phyloP scores from a whole-genome alignment of 2,113 vertebrate species.

The Colaptes auratus region DNA sequence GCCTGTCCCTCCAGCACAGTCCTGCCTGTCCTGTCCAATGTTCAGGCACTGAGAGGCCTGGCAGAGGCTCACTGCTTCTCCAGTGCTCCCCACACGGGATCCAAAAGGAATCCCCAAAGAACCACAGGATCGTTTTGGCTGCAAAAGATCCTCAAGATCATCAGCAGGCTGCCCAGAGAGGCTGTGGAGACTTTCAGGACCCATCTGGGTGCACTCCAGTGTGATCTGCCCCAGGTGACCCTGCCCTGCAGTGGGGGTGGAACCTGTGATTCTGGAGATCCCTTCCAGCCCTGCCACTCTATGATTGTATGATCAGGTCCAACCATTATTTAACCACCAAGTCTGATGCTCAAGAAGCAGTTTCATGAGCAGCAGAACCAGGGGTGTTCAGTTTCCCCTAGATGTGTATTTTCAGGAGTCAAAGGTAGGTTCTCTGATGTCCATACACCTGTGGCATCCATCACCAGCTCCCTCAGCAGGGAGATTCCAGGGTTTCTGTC shows the following conservation, averaged over 20 bases:
- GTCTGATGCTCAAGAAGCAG: not conserved
- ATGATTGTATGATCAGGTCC: no score
- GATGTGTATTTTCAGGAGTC: not conserved
- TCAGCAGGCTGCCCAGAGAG: no score
- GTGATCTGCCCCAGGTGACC: no score
- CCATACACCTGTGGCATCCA: fast-evolving
- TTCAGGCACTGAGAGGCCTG: fast-evolving
- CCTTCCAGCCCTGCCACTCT: no score
- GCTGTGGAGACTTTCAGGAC: no score
- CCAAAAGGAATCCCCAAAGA: not conserved
- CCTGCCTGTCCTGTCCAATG: not conserved
- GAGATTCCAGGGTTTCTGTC: not conserved
- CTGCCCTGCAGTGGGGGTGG: no score
- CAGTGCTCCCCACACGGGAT: fast-evolving
- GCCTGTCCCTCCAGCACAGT: fast-evolving
- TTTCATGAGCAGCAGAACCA: not conserved
- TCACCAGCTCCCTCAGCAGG: not conserved
- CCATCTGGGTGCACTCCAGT: no score
- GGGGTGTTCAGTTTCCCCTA: fast-evolving
- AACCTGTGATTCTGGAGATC: no score
- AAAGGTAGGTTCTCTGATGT: not conserved
- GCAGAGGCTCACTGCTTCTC: not conserved
- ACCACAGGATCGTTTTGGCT: no score
- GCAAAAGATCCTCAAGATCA: no score
- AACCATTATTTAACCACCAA: no score